phyloP scores from a whole-genome alignment of 2,888 invertebrate genomes.

The Drosophila recens region DNA sequence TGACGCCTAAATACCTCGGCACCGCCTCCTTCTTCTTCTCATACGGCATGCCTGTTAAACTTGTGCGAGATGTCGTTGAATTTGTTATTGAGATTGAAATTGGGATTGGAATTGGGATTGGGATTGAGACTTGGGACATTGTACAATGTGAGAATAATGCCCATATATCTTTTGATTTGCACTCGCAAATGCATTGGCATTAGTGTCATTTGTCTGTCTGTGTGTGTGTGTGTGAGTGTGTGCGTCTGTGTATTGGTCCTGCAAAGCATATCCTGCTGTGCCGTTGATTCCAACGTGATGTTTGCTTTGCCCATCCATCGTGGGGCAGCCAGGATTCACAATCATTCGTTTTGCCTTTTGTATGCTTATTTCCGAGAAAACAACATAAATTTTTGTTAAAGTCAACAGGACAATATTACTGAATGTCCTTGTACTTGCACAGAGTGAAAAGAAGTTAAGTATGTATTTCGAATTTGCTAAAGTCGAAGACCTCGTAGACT shows the following conservation, averaged over 20 bases:
- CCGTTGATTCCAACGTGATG: constrained; percentile 19
- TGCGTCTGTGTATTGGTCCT: constrained; percentile 15
- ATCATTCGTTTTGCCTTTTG: constrained; percentile 31
- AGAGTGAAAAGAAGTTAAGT: not conserved
- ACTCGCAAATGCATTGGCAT: constrained; percentile 53
- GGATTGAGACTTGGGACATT: constrained; percentile 23
- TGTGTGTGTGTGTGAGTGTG: constrained; percentile 1
- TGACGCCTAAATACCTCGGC: constrained; percentile 21
- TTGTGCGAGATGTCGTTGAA: constrained; percentile 12
- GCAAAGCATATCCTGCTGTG: constrained; percentile 41
- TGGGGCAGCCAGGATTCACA: constrained; percentile 2
- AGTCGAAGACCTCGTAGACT: not conserved
- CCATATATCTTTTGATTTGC: constrained; percentile 53
- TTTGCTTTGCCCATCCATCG: constrained; percentile 1
- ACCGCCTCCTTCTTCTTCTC: too few relatives aligned
- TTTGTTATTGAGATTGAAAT: constrained; percentile 32
- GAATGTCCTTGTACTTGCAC: constrained; percentile 37
- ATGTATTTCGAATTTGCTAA: not conserved
- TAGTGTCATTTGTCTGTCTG: constrained; percentile 11
- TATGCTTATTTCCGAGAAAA: constrained; percentile 67
- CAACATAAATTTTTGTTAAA: constrained; percentile 78
- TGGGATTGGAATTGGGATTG: constrained; percentile 20
- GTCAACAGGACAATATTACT: constrained; percentile 63
- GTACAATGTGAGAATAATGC: constrained; percentile 50
- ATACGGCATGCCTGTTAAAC: not conserved